Base-by-base conservation (phyloP, 2,888 invertebrate species). In the Ophion slaviceki region DNA sequence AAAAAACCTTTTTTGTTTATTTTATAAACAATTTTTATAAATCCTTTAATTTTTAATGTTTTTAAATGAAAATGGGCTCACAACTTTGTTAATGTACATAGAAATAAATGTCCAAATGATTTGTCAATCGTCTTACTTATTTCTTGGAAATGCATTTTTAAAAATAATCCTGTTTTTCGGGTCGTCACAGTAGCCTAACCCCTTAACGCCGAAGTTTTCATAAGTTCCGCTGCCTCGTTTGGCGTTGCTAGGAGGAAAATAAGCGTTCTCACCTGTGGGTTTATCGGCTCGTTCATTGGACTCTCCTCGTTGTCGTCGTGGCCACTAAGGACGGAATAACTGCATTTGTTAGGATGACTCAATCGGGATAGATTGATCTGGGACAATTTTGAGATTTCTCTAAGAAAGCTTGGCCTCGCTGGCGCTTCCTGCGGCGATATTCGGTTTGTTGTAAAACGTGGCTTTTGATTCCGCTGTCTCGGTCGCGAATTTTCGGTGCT, bases 301-400 rank as follows among this genome's bases (percentile, higher is more conserved):
- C 96, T 96, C 36, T 87, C 88, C 66, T 96, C 96, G 90, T 96
- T 96, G 92, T 97, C 96, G 75, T 95, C 95, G 72, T 96, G 95
- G 53, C 95, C 94, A 88, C 95, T 96, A 59, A 97, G 94, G 77
- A 96, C 96, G 84, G 96, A 96, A 93, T 97, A 97, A 88, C 96
- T 96, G 93, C 97, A 96, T 90, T 96, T 96, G 88, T 94, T 95
- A 10, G 94, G 93, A 87, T 95, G 95, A 86, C 96, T 96, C 72
- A 96, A 94, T 80, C 96, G 95, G 0, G 96, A 95, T 79, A 96
- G 94, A 92, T 96, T 96, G 90, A 97, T 95, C 89, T 96, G 96
- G 2, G 96, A 96, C n/a, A 97, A 94, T 92, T 96, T 96, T 40
- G 96, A 95, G 86, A 97, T 96, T 93, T 97, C 97, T 70, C 95